Base-by-base conservation (phyloP, 2,797 vertebrate species). In the Premnoplex brunnescens region DNA sequence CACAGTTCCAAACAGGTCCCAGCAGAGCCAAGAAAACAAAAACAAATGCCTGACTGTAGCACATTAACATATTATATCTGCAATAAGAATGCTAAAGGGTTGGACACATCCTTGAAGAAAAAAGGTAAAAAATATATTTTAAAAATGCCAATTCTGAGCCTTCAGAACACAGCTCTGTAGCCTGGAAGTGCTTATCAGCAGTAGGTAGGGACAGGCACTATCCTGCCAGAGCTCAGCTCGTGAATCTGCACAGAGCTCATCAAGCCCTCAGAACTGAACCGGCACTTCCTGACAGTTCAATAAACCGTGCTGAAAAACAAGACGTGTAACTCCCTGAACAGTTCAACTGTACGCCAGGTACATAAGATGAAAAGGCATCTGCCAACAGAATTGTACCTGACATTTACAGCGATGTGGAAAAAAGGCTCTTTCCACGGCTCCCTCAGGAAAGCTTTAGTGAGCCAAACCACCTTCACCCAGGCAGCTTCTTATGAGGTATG, bases 391-490 rank as follows among this genome's bases (percentile, higher is more conserved):
- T 39, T 23, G 5, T 22, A 27, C 55, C 48, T 78, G 77, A 91
- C 58, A 72, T 73, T 83, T 63, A 88, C 41, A 81, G 36, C 0
- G 1, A 82, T 28, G 36, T 75, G 69, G 73, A 73, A 90, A 85
- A 83, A 37, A 41, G 24, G 14, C 26, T 81, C 46, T 60, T 89
- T 44, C 74, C 41, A 34, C 0, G 5, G 69, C 36, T 92, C 39
- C 49, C 27, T 54, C 34, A 24, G 62, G 76, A 91, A 74, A 73
- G 36, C 71, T 84, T 80, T 10, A 92, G 66, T 24, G 49, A 91
- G 34, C 18, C 44, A 84, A 59, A 84, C 9, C 62, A 27, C 0
- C 0, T 27, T 78, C 49, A 63, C 34, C 22, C 44, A 84, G 41
- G 62, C 52, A 91, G 32, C 49, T 81, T 85, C 41, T 68, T 78